phyloP scores from a whole-genome alignment of 2,113 vertebrate species.

The Phodopus roborovskii region DNA sequence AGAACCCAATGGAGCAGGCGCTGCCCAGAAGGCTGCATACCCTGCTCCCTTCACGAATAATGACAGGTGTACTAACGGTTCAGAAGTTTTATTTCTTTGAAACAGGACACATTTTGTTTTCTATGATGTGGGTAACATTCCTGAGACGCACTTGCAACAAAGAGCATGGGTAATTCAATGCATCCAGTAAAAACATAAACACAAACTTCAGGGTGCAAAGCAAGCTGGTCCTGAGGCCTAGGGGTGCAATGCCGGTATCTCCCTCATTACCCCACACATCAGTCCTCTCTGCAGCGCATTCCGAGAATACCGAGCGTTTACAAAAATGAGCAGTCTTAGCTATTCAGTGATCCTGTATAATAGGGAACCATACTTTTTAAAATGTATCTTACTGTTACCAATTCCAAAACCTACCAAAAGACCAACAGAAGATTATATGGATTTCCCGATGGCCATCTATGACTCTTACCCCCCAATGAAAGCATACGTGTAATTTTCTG shows the following conservation, averaged over 20 bases:
- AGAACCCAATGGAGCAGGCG: slow-evolving; percentile 56
- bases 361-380: neutral
- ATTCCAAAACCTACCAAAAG: slow-evolving; percentile 47
- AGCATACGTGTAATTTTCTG: neutral
- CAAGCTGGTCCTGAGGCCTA: neutral
- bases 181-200: neutral
- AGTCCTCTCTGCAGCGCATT: neutral
- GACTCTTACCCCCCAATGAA: neutral
- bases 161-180: neutral
- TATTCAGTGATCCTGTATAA: neutral
- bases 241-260: neutral
- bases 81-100: slow-evolving; percentile 63
- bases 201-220: neutral
- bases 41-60: slow-evolving; percentile 47
- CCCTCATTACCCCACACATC: neutral
- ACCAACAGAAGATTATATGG: neutral
- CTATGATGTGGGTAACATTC: slow-evolving; percentile 24
- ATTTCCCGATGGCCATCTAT: neutral
- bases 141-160: neutral
- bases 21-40: slow-evolving; percentile 39
- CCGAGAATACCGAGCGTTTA: neutral
- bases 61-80: slow-evolving; percentile 43
- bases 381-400: slow-evolving; percentile 45
- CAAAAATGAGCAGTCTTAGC: neutral
- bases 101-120: slow-evolving; percentile 37